phyloP scores from a whole-genome alignment of 2,888 invertebrate species.

The Spatulosminthurus flaviceps region DNA sequence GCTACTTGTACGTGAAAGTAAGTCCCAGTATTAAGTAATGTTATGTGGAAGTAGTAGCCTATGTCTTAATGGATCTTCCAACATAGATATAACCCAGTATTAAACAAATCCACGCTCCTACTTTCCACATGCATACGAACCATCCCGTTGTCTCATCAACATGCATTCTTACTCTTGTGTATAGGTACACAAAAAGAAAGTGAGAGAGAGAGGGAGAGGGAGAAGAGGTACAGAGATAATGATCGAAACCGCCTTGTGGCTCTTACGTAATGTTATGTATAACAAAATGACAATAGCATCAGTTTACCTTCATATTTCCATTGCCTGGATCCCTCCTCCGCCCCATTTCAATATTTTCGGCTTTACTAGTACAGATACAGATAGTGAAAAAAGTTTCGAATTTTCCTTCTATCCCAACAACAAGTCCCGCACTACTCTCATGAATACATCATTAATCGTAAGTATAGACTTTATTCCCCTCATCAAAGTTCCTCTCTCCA shows the following conservation, averaged over 20 bases:
- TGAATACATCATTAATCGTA: conserved; percentile 33
- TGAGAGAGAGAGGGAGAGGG: neutral
- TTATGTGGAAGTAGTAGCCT: too few species aligned
- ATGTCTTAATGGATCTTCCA: too few species aligned
- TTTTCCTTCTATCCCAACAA: neutral
- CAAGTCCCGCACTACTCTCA: neutral
- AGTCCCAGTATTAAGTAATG: too few species aligned
- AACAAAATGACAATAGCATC: conserved; percentile 10
- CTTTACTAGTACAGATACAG: neutral
- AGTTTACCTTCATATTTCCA: neutral
- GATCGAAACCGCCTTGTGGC: conserved; percentile 44
- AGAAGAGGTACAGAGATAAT: conserved; percentile 21
- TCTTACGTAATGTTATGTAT: conserved; percentile 23
- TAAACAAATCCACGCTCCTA: too few species aligned
- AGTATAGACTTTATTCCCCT: neutral
- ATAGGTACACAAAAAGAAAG: neutral
- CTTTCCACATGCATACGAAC: neutral
- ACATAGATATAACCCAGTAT: too few species aligned
- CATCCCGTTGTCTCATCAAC: conserved; percentile 39
- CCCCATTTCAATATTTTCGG: conserved; percentile 29
- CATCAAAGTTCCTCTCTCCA: neutral
- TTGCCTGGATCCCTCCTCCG: conserved; percentile 11
- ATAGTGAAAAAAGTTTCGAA: neutral
- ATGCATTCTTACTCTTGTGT: conserved; percentile 28
- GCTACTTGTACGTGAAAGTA: too few species aligned